Conservation (phyloP, 2,888 invertebrate species). For the Blastobasis lacticolella region DNA sequence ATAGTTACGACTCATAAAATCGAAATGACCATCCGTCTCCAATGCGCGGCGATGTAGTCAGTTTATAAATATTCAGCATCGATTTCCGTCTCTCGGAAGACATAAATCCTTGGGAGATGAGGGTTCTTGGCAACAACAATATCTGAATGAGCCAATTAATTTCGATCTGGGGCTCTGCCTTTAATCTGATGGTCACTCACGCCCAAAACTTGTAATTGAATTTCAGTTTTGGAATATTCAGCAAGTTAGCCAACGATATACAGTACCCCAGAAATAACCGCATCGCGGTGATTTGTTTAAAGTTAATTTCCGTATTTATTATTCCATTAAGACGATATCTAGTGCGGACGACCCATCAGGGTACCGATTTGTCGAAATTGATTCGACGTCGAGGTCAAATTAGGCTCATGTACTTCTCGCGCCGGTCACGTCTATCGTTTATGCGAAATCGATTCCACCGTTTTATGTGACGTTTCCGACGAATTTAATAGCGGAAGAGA, state of each 20-base stretch:
- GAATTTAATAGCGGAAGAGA: slow-evolving; percentile 65
- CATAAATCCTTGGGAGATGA: slow-evolving; percentile 58
- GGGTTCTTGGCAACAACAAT: slow-evolving; percentile 55
- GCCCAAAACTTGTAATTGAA: slow-evolving; percentile 59
- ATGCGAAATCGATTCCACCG: slow-evolving; percentile 68
- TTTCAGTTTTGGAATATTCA: slow-evolving; percentile 50
- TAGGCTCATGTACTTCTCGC: slow-evolving; percentile 46
- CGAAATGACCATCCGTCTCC: slow-evolving; percentile 1
- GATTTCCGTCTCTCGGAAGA: slow-evolving; percentile 30
- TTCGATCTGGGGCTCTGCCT: slow-evolving; percentile 52
- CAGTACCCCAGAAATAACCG: slow-evolving; percentile 26
- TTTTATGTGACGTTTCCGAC: slow-evolving; percentile 68
- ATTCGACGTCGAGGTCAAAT: slow-evolving; percentile 42
- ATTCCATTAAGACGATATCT: too few species aligned
- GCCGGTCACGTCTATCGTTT: slow-evolving; percentile 67
- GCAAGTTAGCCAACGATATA: slow-evolving; percentile 24
- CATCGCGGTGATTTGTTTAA: slow-evolving; percentile 22
- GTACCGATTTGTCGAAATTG: slow-evolving; percentile 23
- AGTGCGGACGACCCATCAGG: slow-evolving; percentile 4
- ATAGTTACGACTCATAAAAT: slow-evolving; percentile 5
- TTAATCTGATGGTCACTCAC: slow-evolving; percentile 68
- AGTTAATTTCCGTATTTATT: too few species aligned
- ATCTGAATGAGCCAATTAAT: slow-evolving; percentile 68
- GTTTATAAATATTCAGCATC: slow-evolving; percentile 20
- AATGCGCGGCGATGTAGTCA: not conserved